Percentiles rank a stretch among this genome's conserved stretches.
Evolutionary conservation across 1,140 invertebrate genomes (phyloP).

Genomic region (Amphibalanus amphitrite): DNA sequence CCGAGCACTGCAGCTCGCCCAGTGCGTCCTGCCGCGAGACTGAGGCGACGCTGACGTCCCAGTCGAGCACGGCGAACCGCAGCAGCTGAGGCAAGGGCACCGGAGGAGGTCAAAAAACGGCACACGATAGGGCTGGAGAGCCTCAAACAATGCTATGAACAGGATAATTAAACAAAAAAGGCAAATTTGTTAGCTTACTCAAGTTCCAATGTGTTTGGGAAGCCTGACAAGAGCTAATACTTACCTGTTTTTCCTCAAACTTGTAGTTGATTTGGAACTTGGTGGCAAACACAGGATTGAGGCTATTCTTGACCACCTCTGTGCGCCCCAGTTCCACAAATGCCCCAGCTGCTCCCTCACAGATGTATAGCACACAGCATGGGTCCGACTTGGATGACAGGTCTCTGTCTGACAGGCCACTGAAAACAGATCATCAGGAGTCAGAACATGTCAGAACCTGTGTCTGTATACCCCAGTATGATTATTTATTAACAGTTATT

Average conservation of each 20-base stretch:
- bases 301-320: constrained; percentile 33
- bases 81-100: constrained; percentile 18
- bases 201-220: too few relatives aligned
- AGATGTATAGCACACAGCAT: constrained; percentile 28
- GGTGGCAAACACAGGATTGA: constrained; percentile 35
- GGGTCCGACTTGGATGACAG: constrained; percentile 34
- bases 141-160: too few relatives aligned
- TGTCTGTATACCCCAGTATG: too few relatives aligned
- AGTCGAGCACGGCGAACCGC: constrained; percentile 25
- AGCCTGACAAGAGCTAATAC: too few relatives aligned
- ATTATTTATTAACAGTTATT: too few relatives aligned
- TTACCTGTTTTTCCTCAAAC: constrained; percentile 32
- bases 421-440: constrained; percentile 11
- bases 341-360: constrained; percentile 14
- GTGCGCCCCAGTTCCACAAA: constrained; percentile 30
- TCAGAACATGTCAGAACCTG: too few relatives aligned
- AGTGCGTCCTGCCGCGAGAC: constrained; percentile 31
- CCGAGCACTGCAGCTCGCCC: constrained; percentile 30
- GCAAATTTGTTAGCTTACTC: too few relatives aligned
- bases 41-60: constrained; percentile 18
- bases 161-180: too few relatives aligned
- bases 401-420: constrained; percentile 30
- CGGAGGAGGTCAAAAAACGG: too few relatives aligned
- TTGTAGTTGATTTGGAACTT: constrained; percentile 33
- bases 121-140: too few relatives aligned